Percentiles rank a stretch among this genome's conserved stretches.
Evolutionary conservation across 2,797 vertebrate genomes (phyloP).

Genomic region (Pelochelys cantorii): DNA sequence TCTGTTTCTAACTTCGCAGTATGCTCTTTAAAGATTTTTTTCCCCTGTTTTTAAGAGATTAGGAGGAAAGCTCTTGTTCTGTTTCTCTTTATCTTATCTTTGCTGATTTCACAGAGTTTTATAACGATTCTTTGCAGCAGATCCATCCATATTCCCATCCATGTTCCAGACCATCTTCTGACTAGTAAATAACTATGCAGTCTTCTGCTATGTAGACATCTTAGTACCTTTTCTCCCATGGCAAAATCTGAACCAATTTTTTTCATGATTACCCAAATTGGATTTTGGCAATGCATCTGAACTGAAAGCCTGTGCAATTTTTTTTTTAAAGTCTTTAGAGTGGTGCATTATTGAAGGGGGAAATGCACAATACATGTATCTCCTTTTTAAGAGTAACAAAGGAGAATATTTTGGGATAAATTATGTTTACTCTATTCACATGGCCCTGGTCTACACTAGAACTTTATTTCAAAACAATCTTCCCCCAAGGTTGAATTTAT

Average conservation of each 20-base stretch:
- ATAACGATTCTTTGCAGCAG: background rate
- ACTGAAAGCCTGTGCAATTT: background rate
- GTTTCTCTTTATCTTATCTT: background rate
- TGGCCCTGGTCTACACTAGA: background rate
- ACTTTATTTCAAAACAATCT: too few relatives aligned
- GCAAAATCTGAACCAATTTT: background rate
- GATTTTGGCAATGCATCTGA: background rate
- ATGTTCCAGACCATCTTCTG: background rate
- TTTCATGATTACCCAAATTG: background rate
- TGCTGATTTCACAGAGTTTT: background rate
- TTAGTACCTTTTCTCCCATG: background rate
- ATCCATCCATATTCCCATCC: background rate
- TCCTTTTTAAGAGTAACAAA: slow-evolving; percentile 2
- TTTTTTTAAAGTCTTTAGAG: background rate
- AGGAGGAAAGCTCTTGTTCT: background rate
- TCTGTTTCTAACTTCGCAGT: background rate
- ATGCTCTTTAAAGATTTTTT: background rate
- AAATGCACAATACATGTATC: background rate
- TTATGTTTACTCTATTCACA: background rate
- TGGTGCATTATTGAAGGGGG: background rate
- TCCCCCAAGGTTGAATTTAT: too few relatives aligned
- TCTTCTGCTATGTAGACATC: background rate
- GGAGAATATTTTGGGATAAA: background rate
- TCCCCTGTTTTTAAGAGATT: background rate
- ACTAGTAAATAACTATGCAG: background rate